Evolutionary conservation across 2,888 invertebrate genomes (phyloP).

Genomic region (Prenolepis imparis): DNA sequence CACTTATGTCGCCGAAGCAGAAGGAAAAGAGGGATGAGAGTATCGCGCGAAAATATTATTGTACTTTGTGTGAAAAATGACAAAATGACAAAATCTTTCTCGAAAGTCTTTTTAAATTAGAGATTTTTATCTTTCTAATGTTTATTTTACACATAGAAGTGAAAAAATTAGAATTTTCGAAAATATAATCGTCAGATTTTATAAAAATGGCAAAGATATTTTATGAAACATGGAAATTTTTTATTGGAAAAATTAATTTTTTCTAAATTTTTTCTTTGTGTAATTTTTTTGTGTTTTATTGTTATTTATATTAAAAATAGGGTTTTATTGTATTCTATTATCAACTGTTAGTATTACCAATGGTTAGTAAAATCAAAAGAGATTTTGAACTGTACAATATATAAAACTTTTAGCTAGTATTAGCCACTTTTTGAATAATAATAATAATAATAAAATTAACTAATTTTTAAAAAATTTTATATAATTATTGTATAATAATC

Average conservation of each 20-base stretch:
- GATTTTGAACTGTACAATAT: neutral
- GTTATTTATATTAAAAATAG: neutral
- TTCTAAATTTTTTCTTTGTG: neutral
- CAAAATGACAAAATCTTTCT: neutral
- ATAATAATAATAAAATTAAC: neutral
- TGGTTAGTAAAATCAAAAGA: conserved; percentile 20
- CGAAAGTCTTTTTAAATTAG: neutral
- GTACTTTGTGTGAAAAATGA: neutral
- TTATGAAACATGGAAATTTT: neutral
- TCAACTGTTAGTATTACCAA: conserved; percentile 39
- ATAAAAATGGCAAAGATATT: neutral
- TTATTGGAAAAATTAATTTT: neutral
- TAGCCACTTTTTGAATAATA: neutral
- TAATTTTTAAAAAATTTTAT: neutral
- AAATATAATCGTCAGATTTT: neutral
- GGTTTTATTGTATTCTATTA: neutral
- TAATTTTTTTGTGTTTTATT: neutral
- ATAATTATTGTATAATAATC: neutral
- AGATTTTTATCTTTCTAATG: neutral
- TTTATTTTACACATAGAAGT: neutral
- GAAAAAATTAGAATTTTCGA: neutral
- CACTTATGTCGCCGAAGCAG: conserved; percentile 36
- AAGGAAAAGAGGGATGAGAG: neutral
- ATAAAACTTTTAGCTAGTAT: neutral
- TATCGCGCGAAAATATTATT: neutral